Base-by-base conservation (phyloP, 2,888 invertebrate species). In the Phortica magna region DNA sequence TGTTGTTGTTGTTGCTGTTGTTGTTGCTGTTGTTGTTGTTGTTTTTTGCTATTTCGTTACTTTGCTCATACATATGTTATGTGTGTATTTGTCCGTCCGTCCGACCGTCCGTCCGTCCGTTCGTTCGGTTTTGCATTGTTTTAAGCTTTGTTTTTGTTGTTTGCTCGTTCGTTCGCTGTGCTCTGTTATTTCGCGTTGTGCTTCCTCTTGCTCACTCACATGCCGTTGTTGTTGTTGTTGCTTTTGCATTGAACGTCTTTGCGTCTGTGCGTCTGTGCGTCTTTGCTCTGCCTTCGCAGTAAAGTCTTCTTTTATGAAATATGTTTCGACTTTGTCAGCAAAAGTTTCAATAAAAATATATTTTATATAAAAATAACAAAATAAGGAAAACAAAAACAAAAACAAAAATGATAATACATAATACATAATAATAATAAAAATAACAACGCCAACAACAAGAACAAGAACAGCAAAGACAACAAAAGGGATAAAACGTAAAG, bases 121-220 rank as follows among this genome's bases (percentile, higher is more conserved):
- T 10, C 71, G n/a, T 73, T 79, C 78, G 65, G 59, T 41, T 67
- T 74, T 73, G 55, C 67, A 75, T 77, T 70, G 70, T 77, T 83
- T 77, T 73, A 74, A 77, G 70, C 68, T 64, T 65, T 39, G 7
- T 73, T 61, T 76, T 76, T 64, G 64, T 75, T 48, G 61, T 64
- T 73, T 64, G 12, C 17, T 75, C 61, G n/a, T 75, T 75, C 72
- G 10, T 17, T 14, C 72, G 74, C 73, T 57, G 67, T 73, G 75
- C 70, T 61, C 76, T 74, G 59, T 68, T 71, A 74, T 73, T 76
- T 75, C 17, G n/a, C 10, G 31, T 14, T 22, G 10, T 61, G 19
- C n/a, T 4, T 0, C 0, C 42, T 7, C 43, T 19, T 22, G 10
- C 17, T 17, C n/a, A 48, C 17, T 9, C 2, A 14, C 31, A 65